Evolutionary conservation across 1,140 invertebrate species (phyloP), one percentile per base, ranked within the genome.

Genomic region (Eciton burchellii): DNA sequence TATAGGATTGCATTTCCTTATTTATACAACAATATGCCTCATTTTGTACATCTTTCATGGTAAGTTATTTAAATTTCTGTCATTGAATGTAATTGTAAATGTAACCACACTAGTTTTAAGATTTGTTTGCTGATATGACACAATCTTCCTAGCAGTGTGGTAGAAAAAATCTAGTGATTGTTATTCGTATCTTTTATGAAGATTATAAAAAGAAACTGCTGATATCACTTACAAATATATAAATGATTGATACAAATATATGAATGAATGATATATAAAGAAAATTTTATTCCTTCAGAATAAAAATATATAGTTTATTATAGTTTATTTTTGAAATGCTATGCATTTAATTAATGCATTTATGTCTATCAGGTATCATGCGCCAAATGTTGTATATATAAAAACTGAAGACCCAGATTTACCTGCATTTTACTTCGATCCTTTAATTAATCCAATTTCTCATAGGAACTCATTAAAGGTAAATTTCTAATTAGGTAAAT

Each of bases 351-450:
- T 54, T 29, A 57, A 70, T 81, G 49, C 43, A 54, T 57, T 14
- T 73, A 41, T 68, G 0, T 73, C 93, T 94, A 62, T 35, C 85
- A 99, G 98, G 98, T 99, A 99, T 94, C 99, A 99, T 93, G 97
- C 98, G 6, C 99, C 99, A 56, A 99, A 99, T 94, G 99, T 99
- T 19, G 98, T 99, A 0, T 99, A 98, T 91, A 99, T 99, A 88
- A 99, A 99, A 95, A 99, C 99, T 1, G 99, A 99, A 95, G 99
- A 99, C 96, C 99, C 99, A n/a, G 99, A 99, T 95, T 95, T 99
- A 71, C 99, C 99, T 24, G 99, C 99, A 0, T 99, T 99, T 93
- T 99, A 99, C 93, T 99, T 99, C 95, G 99, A 99, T 95, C 99
- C 99, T 0, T 94, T 99, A 5, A 99, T 99, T 83, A 99, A 99